Evolutionary conservation across 2,113 vertebrate species (phyloP), one percentile per base, ranked within the genome.

Genomic region (Microcebus jonahi): DNA sequence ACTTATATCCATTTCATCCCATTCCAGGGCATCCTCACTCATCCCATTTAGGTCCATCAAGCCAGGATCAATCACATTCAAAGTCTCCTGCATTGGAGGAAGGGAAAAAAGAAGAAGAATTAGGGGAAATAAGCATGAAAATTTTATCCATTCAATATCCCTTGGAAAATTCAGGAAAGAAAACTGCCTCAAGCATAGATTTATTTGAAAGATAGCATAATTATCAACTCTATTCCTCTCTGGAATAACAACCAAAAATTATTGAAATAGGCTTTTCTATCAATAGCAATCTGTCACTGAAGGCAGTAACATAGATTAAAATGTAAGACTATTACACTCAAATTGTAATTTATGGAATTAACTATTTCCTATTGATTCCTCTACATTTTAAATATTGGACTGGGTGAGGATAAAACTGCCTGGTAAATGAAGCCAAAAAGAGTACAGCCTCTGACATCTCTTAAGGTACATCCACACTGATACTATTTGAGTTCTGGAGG

Each of bases 1-100:
- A 97, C 98, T 99, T 98, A 99, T 99, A 87, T 99, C 99, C 4
- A 99, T 99, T 97, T 99, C 99, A 95, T 99, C 99, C 99, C 99
- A 99, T 97, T 99, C 99, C 97, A 99, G 98, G 57, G 99, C 99
- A 97, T 99, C 99, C 83, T 99, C 99, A 39, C 82, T 98, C 36
- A 98, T 95, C 80, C 98, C 98, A 95, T 98, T 99, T 89, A 99
- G 98, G 96, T 99, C 99, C 97, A 99, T 99, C 67, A 99, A 98
- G 61, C 99, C 98, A 8, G 99, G 98, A 96, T 99, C 99, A 95
- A 99, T 99, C 96, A 99, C 98, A 57, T 99, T 99, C 95, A 99
- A 98, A 67, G 98, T 98, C 82, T 99, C 99, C 99, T 99, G 91
- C 50, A 81, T 17, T 67, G 77, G 75, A 88, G 48, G 96, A 98